Base-by-base conservation (phyloP, 2,113 vertebrate species). In the Centrocercus urophasianus region DNA sequence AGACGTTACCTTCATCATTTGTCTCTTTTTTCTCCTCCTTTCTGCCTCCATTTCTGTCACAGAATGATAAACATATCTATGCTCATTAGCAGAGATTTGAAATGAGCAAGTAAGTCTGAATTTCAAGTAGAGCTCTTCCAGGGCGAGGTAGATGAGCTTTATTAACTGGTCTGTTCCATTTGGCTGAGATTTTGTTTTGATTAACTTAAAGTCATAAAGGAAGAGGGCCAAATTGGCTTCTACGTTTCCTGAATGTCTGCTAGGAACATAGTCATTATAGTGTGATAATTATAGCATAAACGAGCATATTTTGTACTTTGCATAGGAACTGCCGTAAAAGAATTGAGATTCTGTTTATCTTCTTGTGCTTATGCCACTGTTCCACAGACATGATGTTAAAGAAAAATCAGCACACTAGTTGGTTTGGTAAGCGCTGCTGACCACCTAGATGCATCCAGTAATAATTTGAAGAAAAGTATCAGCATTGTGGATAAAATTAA, bases 111-210 rank as follows among this genome's bases (percentile, higher is more conserved):
- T 42, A 67, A 56, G 69, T 42, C 59, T 19, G 42, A 84, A 74
- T 90, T 74, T 92, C 0, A 4, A 80, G 56, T 73, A 8, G 3
- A 64, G n/a, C 47, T 59, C 30, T 89, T 72, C 8, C 40, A 28
- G 30, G 42, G 60, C 6, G 28, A 57, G 28, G 48, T 22, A 69
- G 32, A 45, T 69, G 54, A 83, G 50, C 34, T 80, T 87, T 87
- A 54, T 48, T 87, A 45, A 50, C 30, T 56, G 38, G 56, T 25
- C 64, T 87, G 8, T 67, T 92, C 59, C 36, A 30, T 94, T 87
- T 93, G 70, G 89, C 74, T 85, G 59, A 66, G 52, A 69, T 70
- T 84, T 87, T 85, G 66, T n/a, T 19, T 84, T 89, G 74, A 82
- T 92, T 87, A 89, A 78, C 63, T 87, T 75, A 18, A 75, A 84